Evolutionary conservation across 2,888 invertebrate genomes (phyloP).

Genomic region (Dryococelus australis): DNA sequence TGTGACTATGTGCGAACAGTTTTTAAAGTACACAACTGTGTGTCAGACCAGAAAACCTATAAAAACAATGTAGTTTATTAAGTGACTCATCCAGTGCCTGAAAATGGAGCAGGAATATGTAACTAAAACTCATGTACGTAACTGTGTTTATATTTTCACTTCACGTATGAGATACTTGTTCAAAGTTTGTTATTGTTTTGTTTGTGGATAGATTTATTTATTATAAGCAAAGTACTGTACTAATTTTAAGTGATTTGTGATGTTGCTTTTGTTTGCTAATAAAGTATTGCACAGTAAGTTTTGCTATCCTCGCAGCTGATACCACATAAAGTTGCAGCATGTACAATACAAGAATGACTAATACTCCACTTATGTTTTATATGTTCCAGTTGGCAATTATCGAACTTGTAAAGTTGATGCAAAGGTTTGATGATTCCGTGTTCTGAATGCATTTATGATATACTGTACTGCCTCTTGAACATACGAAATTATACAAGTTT

Average conservation of each 20-base stretch:
- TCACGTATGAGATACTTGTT: not conserved
- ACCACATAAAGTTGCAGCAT: not conserved
- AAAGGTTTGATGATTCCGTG: not conserved
- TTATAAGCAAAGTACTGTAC: not conserved
- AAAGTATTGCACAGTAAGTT: not conserved
- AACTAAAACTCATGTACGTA: not conserved
- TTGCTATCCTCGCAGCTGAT: not conserved
- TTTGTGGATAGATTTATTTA: constrained; percentile 2
- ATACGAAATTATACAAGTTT: not conserved
- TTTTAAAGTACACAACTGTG: too few relatives aligned
- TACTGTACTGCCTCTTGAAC: constrained; percentile 1
- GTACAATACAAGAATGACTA: not conserved
- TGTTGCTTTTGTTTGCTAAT: constrained; percentile 7
- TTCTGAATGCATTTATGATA: constrained; percentile 5
- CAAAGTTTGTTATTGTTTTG: not conserved
- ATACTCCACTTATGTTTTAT: not conserved
- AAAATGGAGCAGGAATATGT: not conserved
- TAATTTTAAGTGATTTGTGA: constrained; percentile 16
- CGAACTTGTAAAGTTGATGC: not conserved
- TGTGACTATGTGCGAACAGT: too few relatives aligned
- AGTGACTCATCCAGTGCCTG: not conserved
- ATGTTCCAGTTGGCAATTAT: not conserved
- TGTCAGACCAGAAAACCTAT: too few relatives aligned
- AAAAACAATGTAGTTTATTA: not conserved
- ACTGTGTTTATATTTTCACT: not conserved